These are phyloP conservation scores for Dolomedes plantarius DNA, from an alignment of 2,888 invertebrate species.

Conservation along the genomic window DNA sequence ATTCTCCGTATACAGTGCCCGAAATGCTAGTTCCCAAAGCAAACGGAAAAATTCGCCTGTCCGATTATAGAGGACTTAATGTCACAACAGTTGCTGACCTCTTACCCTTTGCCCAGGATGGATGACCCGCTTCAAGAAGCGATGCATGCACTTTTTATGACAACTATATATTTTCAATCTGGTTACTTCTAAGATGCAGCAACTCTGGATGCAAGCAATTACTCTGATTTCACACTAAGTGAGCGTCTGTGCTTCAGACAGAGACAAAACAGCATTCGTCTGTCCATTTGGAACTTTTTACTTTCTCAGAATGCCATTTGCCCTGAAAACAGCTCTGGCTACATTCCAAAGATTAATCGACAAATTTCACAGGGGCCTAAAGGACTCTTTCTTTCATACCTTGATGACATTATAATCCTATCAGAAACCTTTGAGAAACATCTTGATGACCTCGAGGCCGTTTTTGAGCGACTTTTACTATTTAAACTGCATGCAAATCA, in stretches of 20 bases:
- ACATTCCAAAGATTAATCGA: slow-evolving; percentile 5
- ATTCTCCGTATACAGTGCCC: neutral
- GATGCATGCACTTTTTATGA: slow-evolving; percentile 1
- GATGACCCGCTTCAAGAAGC: slow-evolving; percentile 16
- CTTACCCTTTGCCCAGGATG: slow-evolving; percentile 1
- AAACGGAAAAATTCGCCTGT: slow-evolving; percentile 1
- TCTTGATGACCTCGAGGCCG: neutral
- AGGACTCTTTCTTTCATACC: neutral
- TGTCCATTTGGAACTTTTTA: slow-evolving; percentile 41
- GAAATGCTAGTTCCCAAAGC: slow-evolving; percentile 17
- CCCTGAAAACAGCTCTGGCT: slow-evolving; percentile 32
- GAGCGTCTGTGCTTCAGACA: neutral
- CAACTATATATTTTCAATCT: slow-evolving; percentile 46
- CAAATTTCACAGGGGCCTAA: neutral
- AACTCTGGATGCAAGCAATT: too few species aligned
- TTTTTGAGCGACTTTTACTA: slow-evolving; percentile 6
- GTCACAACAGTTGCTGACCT: neutral
- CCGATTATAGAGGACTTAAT: slow-evolving; percentile 27
- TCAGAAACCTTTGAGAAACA: slow-evolving; percentile 15
- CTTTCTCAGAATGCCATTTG: slow-evolving; percentile 29
- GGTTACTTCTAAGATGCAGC: too few species aligned
- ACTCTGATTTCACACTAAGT: too few species aligned
- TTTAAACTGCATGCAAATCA: slow-evolving; percentile 30
- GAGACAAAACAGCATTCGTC: slow-evolving; percentile 31
- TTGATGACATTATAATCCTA: slow-evolving; percentile 35